Conservation (phyloP, 2,113 vertebrate genomes). For the Catharus bicknelli region DNA sequence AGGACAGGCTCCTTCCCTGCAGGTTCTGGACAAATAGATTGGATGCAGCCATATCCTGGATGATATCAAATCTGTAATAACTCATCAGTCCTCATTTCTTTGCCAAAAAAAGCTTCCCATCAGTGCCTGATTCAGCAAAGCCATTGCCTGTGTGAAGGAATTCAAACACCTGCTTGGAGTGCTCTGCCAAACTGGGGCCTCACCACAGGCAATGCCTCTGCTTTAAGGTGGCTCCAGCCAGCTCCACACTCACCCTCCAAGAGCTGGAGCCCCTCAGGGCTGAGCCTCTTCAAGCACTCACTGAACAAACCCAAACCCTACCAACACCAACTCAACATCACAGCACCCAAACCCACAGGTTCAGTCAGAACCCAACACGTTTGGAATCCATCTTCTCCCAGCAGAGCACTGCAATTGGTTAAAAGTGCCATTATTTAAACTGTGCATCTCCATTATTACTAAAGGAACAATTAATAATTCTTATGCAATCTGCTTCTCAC, state of each 20-base stretch:
- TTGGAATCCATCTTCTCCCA: background rate
- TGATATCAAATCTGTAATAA: background rate
- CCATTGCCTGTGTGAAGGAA: background rate
- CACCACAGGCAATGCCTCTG: fast-evolving
- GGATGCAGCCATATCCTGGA: background rate
- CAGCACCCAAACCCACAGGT: background rate
- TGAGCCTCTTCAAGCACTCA: background rate
- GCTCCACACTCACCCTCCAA: fast-evolving
- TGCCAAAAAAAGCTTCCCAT: background rate
- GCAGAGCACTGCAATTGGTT: background rate
- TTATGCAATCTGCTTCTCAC: background rate
- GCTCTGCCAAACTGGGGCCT: background rate
- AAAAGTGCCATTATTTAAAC: background rate
- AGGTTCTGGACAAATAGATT: background rate
- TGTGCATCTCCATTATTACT: background rate
- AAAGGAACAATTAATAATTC: background rate
- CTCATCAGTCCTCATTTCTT: background rate
- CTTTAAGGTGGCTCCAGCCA: background rate
- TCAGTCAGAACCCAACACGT: background rate
- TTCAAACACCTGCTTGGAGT: background rate
- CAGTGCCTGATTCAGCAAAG: background rate
- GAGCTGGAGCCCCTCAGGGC: background rate
- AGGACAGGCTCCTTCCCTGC: background rate
- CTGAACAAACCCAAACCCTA: background rate
- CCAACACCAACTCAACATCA: background rate